Base-by-base conservation (phyloP, 2,113 vertebrate species). In the Cynopterus brachyotis region DNA sequence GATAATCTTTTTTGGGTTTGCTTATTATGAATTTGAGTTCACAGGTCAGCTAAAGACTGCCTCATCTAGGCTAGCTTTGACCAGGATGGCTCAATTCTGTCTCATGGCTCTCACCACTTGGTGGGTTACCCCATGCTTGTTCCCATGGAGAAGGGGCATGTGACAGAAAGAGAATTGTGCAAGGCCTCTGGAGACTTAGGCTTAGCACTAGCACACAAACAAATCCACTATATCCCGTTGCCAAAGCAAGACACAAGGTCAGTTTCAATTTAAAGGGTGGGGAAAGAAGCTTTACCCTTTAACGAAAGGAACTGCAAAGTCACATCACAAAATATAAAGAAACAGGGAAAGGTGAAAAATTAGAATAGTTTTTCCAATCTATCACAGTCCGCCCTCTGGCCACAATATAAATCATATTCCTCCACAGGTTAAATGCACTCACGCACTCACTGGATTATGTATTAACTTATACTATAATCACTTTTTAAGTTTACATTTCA, bases 401-500 rank as follows among this genome's bases (percentile, higher is more conserved):
- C 64, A 92, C 28, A 76, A 20, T 60, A 64, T 47, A 32, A 50
- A 37, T 87, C 62, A 28, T 50, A 7, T 79, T 82, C 42, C 73
- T 67, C 75, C 22, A 45, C 69, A 82, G 40, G 73, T 69, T 93
- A 86, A 91, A 95, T 60, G 50, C 2, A 75, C 9, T 57, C 42
- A 60, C 16, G n/a, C 19, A 55, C n/a, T 96, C 90, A 69, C 55
- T 67, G 78, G 92, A 78, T 62, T 94, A 53, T 84, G 92, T 64
- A 64, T 82, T 83, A 86, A 82, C 91, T 95, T 76, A 86, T 26
- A 59, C 83, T 86, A 81, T 91, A n/a, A 92, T 75, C 69, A 86
- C 47, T 82, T 73, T 91, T 92, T 80, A 82, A 90, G 64, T 47
- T 96, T 90, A 92, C 12, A 37, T 94, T 94, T 96, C 83, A 92